These are phyloP conservation scores for Oncorhynchus gorbuscha DNA, from an alignment of 2,113 vertebrate genomes.

Conservation along the genomic window DNA sequence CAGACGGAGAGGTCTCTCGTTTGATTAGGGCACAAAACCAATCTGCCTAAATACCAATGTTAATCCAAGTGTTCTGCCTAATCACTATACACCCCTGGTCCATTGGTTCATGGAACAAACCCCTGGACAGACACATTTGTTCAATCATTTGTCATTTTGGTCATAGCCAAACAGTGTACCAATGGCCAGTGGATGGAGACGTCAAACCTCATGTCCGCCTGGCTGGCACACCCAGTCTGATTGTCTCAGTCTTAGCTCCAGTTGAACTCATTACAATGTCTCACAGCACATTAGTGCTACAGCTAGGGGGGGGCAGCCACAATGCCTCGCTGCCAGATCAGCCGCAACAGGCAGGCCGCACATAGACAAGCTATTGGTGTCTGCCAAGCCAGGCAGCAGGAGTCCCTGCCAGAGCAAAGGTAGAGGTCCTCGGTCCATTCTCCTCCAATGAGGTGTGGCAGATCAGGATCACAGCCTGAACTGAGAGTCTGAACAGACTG, in stretches of 20 bases:
- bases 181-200: background rate
- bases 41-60: slow-evolving; percentile 11
- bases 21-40: background rate
- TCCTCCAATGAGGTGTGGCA: background rate
- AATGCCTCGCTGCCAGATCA: too few relatives aligned
- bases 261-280: slow-evolving; percentile 3
- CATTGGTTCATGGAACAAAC: too few relatives aligned
- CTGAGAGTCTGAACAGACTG: background rate
- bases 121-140: background rate
- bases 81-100: background rate
- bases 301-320: background rate
- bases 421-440: background rate
- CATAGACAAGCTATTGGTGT: background rate
- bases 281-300: background rate
- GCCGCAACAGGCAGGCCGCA: background rate
- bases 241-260: background rate
- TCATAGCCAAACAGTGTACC: background rate
- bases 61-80: background rate
- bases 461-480: background rate
- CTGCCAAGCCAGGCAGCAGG: background rate
- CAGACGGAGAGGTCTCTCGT: slow-evolving; percentile 12
- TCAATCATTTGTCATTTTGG: too few relatives aligned
- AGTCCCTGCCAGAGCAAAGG: background rate
- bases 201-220: background rate
- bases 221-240: background rate